These are phyloP conservation scores for Buceros bicornis DNA, from an alignment of 2,797 vertebrate genomes.

Conservation along the genomic window DNA sequence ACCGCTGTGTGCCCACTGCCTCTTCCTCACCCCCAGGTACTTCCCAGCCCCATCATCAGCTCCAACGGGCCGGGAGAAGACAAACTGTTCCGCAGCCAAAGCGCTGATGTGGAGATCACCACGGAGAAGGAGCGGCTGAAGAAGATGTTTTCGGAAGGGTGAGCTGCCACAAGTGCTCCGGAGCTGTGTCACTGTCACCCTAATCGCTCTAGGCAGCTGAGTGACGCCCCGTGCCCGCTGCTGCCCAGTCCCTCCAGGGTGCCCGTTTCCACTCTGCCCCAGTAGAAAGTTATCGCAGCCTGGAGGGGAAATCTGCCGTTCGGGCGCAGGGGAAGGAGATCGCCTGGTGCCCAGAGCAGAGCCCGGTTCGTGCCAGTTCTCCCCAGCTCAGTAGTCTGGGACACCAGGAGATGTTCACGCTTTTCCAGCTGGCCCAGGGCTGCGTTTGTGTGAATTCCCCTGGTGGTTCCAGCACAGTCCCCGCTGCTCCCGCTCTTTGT, in stretches of 20 bases:
- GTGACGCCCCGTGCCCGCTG: rapidly evolving
- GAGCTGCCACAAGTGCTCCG: neutral
- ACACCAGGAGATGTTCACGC: neutral
- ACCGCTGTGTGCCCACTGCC: neutral
- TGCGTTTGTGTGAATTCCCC: neutral
- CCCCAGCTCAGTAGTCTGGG: neutral
- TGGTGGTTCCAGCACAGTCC: neutral
- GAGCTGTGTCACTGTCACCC: neutral
- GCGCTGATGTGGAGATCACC: slow-evolving; percentile 90
- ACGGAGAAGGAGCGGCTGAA: slow-evolving; percentile 94
- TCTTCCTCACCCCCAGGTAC: slow-evolving; percentile 63
- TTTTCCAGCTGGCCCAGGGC: neutral
- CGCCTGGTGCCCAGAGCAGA: neutral
- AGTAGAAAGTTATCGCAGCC: neutral
- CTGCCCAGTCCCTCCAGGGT: neutral
- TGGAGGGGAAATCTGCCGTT: neutral
- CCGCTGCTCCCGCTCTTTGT: slow-evolving; percentile 6
- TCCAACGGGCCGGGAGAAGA: slow-evolving; percentile 92
- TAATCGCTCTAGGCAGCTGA: neutral
- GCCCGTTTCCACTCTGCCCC: neutral
- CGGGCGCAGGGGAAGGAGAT: neutral
- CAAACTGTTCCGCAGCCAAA: slow-evolving; percentile 95
- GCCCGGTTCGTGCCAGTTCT: neutral
- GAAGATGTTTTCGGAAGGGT: slow-evolving; percentile 98
- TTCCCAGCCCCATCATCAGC: slow-evolving; percentile 82